Evolutionary conservation across 1,140 invertebrate genomes (phyloP).

Genomic region (Pseudomyrmex dendroicus): DNA sequence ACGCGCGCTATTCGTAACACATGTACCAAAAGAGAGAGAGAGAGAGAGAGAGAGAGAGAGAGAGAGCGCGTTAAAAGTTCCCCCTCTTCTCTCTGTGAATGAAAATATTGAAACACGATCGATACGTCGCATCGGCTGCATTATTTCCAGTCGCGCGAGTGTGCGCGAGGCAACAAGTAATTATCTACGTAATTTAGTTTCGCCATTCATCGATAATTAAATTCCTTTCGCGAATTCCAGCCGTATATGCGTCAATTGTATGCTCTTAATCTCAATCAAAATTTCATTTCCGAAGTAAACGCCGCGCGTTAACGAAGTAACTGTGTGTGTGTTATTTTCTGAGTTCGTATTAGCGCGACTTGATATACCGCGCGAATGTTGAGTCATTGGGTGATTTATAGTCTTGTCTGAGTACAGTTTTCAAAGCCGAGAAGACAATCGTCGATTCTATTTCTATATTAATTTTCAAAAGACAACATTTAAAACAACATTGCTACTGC

Average conservation of each 20-base stretch:
- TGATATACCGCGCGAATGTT: conserved; percentile 34
- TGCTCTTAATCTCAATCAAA: conserved; percentile 55
- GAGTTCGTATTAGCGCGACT: conserved; percentile 11
- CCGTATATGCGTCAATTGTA: conserved; percentile 22
- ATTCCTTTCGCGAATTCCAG: conserved; percentile 42
- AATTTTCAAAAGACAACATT: not conserved
- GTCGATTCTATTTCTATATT: not conserved
- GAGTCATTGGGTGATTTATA: conserved; percentile 28
- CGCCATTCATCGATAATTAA: conserved; percentile 48
- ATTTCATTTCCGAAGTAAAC: conserved; percentile 55
- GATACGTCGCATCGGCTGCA: conserved; percentile 10
- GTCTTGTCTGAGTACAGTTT: not conserved
- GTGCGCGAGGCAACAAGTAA: conserved; percentile 26
- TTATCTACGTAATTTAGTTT: conserved; percentile 43
- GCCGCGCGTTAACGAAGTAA: conserved; percentile 44
- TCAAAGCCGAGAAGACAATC: not conserved
- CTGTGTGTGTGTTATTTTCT: conserved; percentile 34
- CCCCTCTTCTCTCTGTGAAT: not conserved
- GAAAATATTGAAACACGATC: conserved; percentile 26
- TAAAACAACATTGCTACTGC: not conserved
- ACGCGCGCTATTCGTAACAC: not conserved
- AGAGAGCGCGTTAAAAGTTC: not conserved
- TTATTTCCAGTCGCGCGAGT: conserved; percentile 33
- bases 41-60: conserved; percentile 3
- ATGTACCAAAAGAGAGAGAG: not conserved